A percentile compares a stretch with the other conserved stretches of the same genome.
phyloP scores from a whole-genome alignment of 2,113 vertebrate species.

The Megalops atlanticus region DNA sequence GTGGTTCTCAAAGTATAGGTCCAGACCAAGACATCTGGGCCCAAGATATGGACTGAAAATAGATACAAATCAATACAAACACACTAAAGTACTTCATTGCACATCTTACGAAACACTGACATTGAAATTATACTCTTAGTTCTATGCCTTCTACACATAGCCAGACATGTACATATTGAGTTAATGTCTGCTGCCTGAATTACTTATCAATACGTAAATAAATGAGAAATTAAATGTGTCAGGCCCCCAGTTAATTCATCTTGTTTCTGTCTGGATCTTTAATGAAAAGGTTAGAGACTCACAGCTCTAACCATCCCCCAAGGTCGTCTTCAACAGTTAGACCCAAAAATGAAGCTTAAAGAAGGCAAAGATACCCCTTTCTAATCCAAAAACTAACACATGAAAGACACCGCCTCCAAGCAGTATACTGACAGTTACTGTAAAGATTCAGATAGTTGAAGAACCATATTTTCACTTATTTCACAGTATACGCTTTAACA shows the following conservation, averaged over 20 bases:
- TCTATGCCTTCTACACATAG: neutral
- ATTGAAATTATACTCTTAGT: neutral
- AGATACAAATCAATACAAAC: neutral
- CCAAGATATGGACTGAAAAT: neutral
- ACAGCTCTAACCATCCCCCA: slow-evolving; percentile 55
- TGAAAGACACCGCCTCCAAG: too few relatives aligned
- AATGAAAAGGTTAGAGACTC: slow-evolving; percentile 55
- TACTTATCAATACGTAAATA: neutral
- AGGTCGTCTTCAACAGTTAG: slow-evolving; percentile 59
- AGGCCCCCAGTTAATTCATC: neutral
- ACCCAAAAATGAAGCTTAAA: slow-evolving; percentile 58
- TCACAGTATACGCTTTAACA: too few relatives aligned
- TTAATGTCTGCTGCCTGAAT: neutral
- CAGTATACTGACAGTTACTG: neutral
- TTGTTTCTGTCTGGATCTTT: slow-evolving; percentile 18
- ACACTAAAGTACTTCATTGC: neutral
- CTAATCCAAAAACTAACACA: neutral
- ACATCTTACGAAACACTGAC: neutral
- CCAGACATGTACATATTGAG: neutral
- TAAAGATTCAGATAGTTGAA: neutral
- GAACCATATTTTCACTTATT: neutral
- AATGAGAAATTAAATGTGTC: neutral
- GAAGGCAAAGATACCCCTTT: neutral
- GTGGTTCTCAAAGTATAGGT: neutral
- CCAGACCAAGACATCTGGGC: neutral